phyloP scores from a whole-genome alignment of 64 coral and sea anemone genomes.

The Cladopsammia gracilis region DNA sequence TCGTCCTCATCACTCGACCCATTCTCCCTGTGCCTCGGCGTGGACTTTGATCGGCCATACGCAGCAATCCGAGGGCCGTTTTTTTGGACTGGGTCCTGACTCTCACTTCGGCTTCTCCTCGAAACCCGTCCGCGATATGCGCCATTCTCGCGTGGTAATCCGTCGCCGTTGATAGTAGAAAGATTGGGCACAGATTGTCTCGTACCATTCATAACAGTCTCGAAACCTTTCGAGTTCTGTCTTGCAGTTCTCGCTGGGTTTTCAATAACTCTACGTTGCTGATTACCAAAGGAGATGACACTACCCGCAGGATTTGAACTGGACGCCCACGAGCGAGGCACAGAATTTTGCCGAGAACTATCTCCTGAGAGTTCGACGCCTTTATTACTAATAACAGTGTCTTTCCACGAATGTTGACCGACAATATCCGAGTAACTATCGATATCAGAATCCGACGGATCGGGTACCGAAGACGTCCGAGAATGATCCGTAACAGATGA shows the following conservation, averaged over 20 bases:
- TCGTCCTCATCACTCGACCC: conserved; percentile 70
- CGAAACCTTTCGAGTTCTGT: not conserved
- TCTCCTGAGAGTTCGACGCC: conserved; percentile 16
- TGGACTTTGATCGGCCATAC: conserved; percentile 24
- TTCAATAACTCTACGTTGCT: conserved; percentile 6
- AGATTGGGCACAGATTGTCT: not conserved
- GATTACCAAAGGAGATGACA: not conserved
- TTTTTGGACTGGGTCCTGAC: not conserved
- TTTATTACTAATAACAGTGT: not conserved
- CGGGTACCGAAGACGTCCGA: conserved; percentile 13
- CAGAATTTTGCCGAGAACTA: conserved; percentile 31
- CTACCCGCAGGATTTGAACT: not conserved
- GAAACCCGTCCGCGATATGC: not conserved
- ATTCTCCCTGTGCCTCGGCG: conserved; percentile 50
- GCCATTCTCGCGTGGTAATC: not conserved
- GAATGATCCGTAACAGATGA: conserved; percentile 47
- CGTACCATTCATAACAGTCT: not conserved
- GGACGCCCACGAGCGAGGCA: not conserved
- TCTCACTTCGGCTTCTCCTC: conserved; percentile 22
- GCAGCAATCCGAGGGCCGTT: conserved; percentile 21
- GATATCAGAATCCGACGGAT: conserved; percentile 66
- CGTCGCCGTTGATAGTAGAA: not conserved
- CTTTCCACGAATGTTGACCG: conserved; percentile 16
- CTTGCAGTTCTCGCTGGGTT: conserved; percentile 1
- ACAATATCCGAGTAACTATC: conserved; percentile 95